phyloP scores from a whole-genome alignment of 2,888 invertebrate genomes.

The Hirtodrosophila duncani region DNA sequence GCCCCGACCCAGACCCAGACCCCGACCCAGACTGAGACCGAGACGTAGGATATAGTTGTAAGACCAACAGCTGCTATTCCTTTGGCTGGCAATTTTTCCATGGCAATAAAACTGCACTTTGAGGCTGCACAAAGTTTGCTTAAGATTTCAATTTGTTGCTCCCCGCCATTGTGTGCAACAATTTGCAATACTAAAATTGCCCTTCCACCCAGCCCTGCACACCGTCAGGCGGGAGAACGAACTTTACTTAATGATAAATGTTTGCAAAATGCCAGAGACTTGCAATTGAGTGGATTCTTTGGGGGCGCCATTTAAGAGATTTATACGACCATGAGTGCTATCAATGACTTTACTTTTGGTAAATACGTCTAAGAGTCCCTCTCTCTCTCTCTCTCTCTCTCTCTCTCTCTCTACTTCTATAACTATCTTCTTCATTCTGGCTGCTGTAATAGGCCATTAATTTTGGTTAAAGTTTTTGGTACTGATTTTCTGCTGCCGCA shows the following conservation, averaged over 20 bases:
- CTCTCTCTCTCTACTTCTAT: no score
- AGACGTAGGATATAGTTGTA: background rate
- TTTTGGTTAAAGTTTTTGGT: slow-evolving; percentile 35
- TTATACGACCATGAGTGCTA: slow-evolving; percentile 45
- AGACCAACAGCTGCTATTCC: slow-evolving; percentile 17
- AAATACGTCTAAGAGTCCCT: slow-evolving; percentile 11
- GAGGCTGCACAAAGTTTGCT: slow-evolving; percentile 62
- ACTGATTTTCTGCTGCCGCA: no score
- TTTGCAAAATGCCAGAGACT: slow-evolving; percentile 50
- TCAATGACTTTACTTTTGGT: slow-evolving; percentile 37
- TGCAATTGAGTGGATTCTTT: slow-evolving; percentile 29
- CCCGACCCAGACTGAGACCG: slow-evolving; percentile 4
- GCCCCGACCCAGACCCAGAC: slow-evolving; percentile 12
- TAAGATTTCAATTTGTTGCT: slow-evolving; percentile 69
- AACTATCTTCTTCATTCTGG: no score
- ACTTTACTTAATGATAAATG: slow-evolving; percentile 66
- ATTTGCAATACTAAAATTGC: slow-evolving; percentile 55
- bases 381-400: background rate
- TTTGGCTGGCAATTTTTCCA: no score
- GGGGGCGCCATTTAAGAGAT: slow-evolving; percentile 37
- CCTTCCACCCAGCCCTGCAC: slow-evolving; percentile 22
- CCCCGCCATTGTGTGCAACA: slow-evolving; percentile 53
- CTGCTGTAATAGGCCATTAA: slow-evolving; percentile 46
- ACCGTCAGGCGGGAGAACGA: no score
- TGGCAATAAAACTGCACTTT: slow-evolving; percentile 64